These are phyloP conservation scores for Spilarctia lutea DNA, from an alignment of 2,888 invertebrate genomes.

Conservation along the genomic window DNA sequence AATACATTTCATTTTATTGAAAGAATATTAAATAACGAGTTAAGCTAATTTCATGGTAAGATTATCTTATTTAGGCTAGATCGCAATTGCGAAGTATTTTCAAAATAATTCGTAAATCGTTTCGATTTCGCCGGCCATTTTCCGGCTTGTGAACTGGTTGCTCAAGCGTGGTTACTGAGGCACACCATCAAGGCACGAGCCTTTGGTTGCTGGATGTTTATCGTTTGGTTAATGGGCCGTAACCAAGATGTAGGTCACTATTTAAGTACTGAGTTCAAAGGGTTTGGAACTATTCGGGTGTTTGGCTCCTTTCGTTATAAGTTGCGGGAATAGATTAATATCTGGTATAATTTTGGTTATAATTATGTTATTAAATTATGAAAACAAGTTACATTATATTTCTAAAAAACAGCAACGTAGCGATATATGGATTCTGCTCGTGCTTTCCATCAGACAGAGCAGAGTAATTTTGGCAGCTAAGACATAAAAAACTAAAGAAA, in stretches of 20 bases:
- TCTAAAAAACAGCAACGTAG: not conserved
- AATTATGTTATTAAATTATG: not conserved
- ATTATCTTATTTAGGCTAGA: slow-evolving; percentile 39
- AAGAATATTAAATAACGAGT: slow-evolving; percentile 1
- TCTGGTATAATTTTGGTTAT: not conserved
- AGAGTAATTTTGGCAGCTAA: too few relatives aligned
- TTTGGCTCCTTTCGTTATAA: not conserved
- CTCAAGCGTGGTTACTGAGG: slow-evolving; percentile 48
- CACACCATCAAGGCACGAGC: slow-evolving; percentile 50
- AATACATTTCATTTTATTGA: not conserved
- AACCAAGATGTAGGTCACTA: slow-evolving; percentile 34
- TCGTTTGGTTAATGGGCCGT: slow-evolving; percentile 49
- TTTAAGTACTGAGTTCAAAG: slow-evolving; percentile 33
- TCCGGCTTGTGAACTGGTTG: slow-evolving; percentile 56
- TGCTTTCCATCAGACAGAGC: too few relatives aligned
- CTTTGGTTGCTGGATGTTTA: slow-evolving; percentile 49
- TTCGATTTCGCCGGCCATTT: slow-evolving; percentile 59
- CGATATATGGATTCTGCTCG: too few relatives aligned
- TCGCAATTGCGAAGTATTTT: slow-evolving; percentile 48
- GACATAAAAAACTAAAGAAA: too few relatives aligned
- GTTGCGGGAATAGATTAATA: not conserved
- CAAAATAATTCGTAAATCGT: slow-evolving; percentile 52
- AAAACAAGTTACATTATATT: not conserved
- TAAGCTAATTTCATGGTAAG: slow-evolving; percentile 40
- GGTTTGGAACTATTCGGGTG: slow-evolving; percentile 4